phyloP scores from a whole-genome alignment of 2,113 vertebrate species.

The Gopherus evgoodei region DNA sequence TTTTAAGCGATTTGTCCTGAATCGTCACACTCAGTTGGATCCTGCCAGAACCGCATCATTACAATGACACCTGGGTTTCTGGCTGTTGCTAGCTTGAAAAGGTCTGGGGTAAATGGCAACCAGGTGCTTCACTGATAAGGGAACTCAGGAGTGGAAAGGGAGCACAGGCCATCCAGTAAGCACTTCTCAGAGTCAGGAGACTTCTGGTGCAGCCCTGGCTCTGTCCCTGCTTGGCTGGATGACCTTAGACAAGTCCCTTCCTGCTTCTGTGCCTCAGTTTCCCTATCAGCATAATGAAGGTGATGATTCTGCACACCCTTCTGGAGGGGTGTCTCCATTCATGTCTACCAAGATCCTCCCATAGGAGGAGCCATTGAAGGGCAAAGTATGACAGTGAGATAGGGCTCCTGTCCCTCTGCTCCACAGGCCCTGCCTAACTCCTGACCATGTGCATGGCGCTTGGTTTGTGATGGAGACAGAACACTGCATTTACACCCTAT shows the following conservation, averaged over 20 bases:
- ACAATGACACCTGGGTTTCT: not conserved
- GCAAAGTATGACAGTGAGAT: not conserved
- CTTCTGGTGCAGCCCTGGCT: not conserved
- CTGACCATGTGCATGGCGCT: no score
- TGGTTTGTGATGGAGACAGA: not conserved
- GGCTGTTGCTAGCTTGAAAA: not conserved
- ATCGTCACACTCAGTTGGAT: no score
- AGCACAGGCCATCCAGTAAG: not conserved
- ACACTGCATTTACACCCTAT: not conserved
- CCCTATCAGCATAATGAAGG: not conserved
- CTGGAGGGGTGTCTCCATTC: no score
- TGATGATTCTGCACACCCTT: not conserved
- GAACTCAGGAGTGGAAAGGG: not conserved
- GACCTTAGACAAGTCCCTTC: not conserved
- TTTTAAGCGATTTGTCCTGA: no score
- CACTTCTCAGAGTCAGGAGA: not conserved
- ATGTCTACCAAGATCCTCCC: not conserved
- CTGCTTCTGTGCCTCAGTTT: not conserved
- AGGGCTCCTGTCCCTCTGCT: not conserved
- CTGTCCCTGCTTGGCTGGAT: not conserved
- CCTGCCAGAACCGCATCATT: no score
- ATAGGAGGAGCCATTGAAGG: not conserved
- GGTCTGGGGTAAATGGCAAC: no score
- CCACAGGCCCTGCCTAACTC: not conserved
- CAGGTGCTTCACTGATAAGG: not conserved